Base-by-base conservation (phyloP, 2,888 invertebrate genomes). In the Gymnosoma rotundatum region DNA sequence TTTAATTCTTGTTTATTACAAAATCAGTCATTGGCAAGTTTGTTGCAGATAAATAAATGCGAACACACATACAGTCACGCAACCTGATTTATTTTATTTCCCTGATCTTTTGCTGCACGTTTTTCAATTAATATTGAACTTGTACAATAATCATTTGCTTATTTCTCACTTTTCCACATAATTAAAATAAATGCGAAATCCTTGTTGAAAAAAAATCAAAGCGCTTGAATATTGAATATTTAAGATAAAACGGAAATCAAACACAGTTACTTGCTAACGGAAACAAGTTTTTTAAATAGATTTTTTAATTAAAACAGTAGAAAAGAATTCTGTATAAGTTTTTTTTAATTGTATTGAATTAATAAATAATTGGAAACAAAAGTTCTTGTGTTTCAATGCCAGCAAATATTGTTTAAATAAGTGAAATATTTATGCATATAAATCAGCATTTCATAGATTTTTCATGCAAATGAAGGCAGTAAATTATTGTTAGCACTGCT, bases 181-280 rank as follows among this genome's bases (percentile, higher is more conserved):
- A 78, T 78, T 78, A 72, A 78, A 78, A 72, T 38, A 48, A 18
- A 72, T 64, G 48, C 5, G n/a, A 20, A 60, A 58, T 7, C 50
- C 9, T 58, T 76, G 25, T 75, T 50, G 36, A 58, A 58, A 63
- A 66, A 58, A 56, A 20, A 4, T 32, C 32, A 58, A 58, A 66
- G 9, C 21, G 21, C 14, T 48, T 16, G 4, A 21, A 42, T 12
- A 42, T 42, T 12, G 4, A 42, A 42, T 12, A 12, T 42, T 42
- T 16, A 12, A 61, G 3, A 45, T 45, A 12, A 67, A 76, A 50
- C 58, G 48, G 58, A 66, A 66, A 76, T 66, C 36, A 66, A 76
- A 21, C n/a, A 48, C n/a, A 16, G 7, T 3, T 42, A 67, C 12
- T 73, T 73, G 20, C 25, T 18, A 16, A 60, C 38, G 56, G 67